Conservation (phyloP, 2,888 invertebrate genomes). For the Chrysotoxum bicinctum region DNA sequence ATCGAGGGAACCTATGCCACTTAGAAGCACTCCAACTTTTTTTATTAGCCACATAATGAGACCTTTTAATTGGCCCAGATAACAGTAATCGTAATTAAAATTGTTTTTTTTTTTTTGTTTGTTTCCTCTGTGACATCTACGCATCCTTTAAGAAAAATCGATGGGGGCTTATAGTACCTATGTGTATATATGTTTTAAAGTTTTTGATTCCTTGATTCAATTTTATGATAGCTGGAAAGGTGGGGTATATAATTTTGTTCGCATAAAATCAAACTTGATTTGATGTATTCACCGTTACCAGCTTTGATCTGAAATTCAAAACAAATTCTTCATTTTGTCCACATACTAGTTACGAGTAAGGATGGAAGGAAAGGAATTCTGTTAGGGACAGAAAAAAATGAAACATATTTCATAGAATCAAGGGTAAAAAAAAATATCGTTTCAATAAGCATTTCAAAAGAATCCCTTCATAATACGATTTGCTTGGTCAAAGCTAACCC, state of each 20-base stretch:
- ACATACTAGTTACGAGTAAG: slow-evolving; percentile 14
- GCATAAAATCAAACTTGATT: slow-evolving; percentile 41
- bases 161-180: not conserved
- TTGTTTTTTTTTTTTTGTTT: not conserved
- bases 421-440: slow-evolving; percentile 27
- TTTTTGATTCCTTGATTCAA: slow-evolving; percentile 36
- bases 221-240: not conserved
- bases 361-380: slow-evolving; percentile 21
- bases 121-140: not conserved
- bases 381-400: not conserved
- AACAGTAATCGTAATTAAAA: slow-evolving; percentile 38
- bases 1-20: slow-evolving; percentile 46
- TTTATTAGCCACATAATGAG: slow-evolving; percentile 56
- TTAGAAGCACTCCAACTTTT: slow-evolving; percentile 43
- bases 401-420: slow-evolving; percentile 29
- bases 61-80: slow-evolving; percentile 36
- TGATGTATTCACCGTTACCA: slow-evolving; percentile 12
- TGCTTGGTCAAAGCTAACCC: slow-evolving; percentile 64
- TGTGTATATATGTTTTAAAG: not conserved
- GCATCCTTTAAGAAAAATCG: not conserved
- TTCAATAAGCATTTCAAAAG: slow-evolving; percentile 65
- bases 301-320: slow-evolving; percentile 39
- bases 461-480: slow-evolving; percentile 65
- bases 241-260: not conserved
- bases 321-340: slow-evolving; percentile 40